Evolutionary conservation across 2,888 invertebrate species (phyloP).

Genomic region (Calameuta idolon): DNA sequence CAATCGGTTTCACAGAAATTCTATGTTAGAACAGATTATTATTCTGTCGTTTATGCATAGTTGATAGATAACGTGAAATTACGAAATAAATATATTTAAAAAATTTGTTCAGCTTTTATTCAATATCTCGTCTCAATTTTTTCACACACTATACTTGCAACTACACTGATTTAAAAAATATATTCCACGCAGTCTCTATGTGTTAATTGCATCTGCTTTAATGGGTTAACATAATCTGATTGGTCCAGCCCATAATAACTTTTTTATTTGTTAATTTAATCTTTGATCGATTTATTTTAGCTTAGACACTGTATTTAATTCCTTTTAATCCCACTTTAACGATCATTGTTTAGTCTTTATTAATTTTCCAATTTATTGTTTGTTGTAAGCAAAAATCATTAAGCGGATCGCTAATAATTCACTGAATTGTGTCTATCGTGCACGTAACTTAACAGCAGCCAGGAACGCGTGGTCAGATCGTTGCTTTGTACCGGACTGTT

Average conservation of each 20-base stretch:
- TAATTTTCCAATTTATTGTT: neutral
- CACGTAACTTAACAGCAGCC: neutral
- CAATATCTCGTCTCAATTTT: too few species aligned
- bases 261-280: neutral
- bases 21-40: neutral
- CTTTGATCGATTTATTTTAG: neutral
- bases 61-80: too few species aligned
- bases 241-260: neutral
- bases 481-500: slow-evolving; percentile 56
- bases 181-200: neutral
- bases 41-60: neutral
- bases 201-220: neutral
- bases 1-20: neutral
- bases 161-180: neutral
- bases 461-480: slow-evolving; percentile 27
- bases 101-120: too few species aligned
- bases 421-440: neutral
- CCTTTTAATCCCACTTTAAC: neutral
- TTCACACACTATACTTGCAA: neutral
- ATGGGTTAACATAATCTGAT: neutral
- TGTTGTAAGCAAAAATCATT: neutral
- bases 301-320: neutral
- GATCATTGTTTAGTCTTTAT: neutral
- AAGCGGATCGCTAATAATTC: neutral
- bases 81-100: too few species aligned